phyloP scores from a whole-genome alignment of 2,888 invertebrate species.

The Drosophila prostipennis region DNA sequence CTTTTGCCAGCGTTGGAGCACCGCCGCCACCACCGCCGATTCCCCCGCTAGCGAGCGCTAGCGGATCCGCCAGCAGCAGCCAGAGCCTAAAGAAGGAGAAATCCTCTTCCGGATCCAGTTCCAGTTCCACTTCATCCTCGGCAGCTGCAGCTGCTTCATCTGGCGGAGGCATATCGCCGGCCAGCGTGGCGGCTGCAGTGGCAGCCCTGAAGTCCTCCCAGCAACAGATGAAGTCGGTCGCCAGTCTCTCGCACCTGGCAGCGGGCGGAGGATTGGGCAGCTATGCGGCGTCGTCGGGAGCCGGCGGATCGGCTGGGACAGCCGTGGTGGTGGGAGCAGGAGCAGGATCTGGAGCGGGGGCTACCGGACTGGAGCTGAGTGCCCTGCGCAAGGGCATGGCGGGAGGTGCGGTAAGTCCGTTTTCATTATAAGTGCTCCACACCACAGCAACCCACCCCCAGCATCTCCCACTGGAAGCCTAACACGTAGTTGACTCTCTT shows the following conservation, averaged over 20 bases:
- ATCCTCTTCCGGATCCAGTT: conserved; percentile 12
- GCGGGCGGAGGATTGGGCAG: conserved; percentile 60
- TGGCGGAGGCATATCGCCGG: conserved; percentile 33
- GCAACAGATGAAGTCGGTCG: conserved; percentile 69
- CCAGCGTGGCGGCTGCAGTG: conserved; percentile 52
- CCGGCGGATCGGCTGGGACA: conserved; percentile 42
- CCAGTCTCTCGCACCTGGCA: conserved; percentile 67
- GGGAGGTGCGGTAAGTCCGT: conserved; percentile 83
- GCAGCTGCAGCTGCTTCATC: conserved; percentile 9
- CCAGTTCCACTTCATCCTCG: conserved; percentile 18
- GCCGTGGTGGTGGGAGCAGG: conserved; percentile 59
- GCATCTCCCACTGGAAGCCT: conserved; percentile 55
- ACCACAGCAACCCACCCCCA: conserved; percentile 53
- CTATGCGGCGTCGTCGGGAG: conserved; percentile 41
- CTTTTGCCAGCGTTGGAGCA: conserved; percentile 43
- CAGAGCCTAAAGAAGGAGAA: conserved; percentile 43
- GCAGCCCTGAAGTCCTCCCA: conserved; percentile 66
- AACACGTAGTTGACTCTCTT: conserved; percentile 60
- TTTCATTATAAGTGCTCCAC: conserved; percentile 73
- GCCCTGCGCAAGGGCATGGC: conserved; percentile 79
- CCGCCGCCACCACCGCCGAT: conserved; percentile 77
- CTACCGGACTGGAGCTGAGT: conserved; percentile 64
- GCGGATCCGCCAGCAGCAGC: conserved; percentile 52
- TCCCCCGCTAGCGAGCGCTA: conserved; percentile 83
- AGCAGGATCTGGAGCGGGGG: conserved; percentile 38